Evolutionary conservation across 2,797 vertebrate genomes (phyloP).

Genomic region (Chromis chromis): DNA sequence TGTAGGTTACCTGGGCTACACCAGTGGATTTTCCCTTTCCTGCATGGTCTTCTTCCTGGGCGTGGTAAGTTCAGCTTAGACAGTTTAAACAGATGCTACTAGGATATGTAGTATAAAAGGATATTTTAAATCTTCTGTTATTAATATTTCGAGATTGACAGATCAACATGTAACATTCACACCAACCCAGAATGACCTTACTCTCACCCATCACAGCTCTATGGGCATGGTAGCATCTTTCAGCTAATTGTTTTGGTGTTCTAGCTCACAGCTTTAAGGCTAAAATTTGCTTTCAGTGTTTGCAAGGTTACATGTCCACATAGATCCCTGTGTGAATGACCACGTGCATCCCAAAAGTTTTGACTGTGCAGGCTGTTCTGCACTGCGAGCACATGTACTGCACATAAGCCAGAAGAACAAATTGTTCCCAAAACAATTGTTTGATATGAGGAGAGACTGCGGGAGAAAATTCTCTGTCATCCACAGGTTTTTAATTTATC

Average conservation of each 20-base stretch:
- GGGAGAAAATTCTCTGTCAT: too few species aligned
- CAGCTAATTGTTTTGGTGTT: neutral
- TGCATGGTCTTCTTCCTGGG: slow-evolving; percentile 98
- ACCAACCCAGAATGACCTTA: too few species aligned
- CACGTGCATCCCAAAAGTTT: too few species aligned
- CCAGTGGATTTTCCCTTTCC: slow-evolving; percentile 95
- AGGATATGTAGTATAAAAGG: neutral
- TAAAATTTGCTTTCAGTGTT: neutral
- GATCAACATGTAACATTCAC: neutral
- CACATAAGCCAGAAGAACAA: too few species aligned
- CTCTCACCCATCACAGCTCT: neutral
- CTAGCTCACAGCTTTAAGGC: neutral
- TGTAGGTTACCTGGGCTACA: slow-evolving; percentile 97
- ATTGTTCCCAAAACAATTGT: too few species aligned
- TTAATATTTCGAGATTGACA: neutral
- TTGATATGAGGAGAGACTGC: too few species aligned
- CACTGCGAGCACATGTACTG: too few species aligned
- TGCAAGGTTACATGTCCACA: neutral
- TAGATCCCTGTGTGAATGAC: too few species aligned
- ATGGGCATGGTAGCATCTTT: neutral
- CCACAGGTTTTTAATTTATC: too few species aligned
- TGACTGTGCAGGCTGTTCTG: too few species aligned
- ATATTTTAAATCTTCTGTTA: neutral
- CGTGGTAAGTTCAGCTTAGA: slow-evolving; percentile 85
- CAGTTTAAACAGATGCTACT: neutral